Base-by-base conservation (phyloP, 2,888 invertebrate genomes). In the Heteromyza rotundicornis region DNA sequence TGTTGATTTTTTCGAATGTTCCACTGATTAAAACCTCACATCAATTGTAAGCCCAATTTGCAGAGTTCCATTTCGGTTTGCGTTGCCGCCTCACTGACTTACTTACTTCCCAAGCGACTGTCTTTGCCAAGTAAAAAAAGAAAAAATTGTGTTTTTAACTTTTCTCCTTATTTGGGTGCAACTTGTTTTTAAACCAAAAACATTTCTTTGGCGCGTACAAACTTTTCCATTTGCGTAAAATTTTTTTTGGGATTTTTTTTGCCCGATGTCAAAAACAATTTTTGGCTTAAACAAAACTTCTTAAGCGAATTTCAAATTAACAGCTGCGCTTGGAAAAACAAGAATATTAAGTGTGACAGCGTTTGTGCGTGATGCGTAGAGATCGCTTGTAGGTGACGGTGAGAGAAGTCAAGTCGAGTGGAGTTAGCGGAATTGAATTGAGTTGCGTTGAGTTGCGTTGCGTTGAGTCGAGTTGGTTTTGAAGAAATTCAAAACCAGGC, bases 191-290 rank as follows among this genome's bases (percentile, higher is more conserved):
- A n/a, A n/a, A n/a, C n/a, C 27, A 27, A 27, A 10, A 27, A 27
- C 27, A 27, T 27, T 27, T 27, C 10, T 5, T 10, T 27, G 27
- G 10, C 27, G 5, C 20, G 2, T 5, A 19, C 47, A 17, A 47
- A 47, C 47, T 47, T 47, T 47, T 47, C 14, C 47, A 47, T 47
- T 47, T 40, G n/a, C 40, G 3, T 10, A 27, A 27, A 40, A 40
- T 40, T 40, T 40, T 7, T 40, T 7, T 40, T 40, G 5, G 8
- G 8, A 27, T 27, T 27, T 5, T 27, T 27, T 27, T 27, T 40
- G 40, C 40, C 40, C 19, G 20, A 47, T 47, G 47, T 47, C 47
- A 47, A 20, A 19, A 47, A n/a, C n/a, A 20, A 47, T 20, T 19
- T 47, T 47, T 40, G n/a, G 40, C n/a, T 47, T 2, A 17, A 20